Conservation (phyloP, 1,140 invertebrate genomes). For the Liolophura sinensis region DNA sequence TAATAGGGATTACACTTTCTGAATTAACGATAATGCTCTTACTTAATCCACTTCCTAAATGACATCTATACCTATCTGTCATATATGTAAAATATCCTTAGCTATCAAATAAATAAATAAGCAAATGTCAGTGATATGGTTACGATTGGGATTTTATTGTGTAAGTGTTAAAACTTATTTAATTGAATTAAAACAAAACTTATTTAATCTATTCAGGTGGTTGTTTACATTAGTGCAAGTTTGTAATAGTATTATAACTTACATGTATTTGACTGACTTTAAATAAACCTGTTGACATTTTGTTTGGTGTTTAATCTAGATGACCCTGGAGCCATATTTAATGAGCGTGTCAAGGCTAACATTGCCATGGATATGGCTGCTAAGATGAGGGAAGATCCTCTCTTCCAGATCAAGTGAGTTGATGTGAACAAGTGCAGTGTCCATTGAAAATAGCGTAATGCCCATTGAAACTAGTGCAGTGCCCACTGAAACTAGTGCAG, state of each 20-base stretch:
- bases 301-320: conserved; percentile 19
- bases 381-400: conserved; percentile 88
- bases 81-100: too few relatives aligned
- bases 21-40: too few relatives aligned
- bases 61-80: too few relatives aligned
- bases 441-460: not conserved
- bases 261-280: too few relatives aligned
- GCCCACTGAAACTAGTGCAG: not conserved
- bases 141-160: too few relatives aligned
- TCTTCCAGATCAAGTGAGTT: conserved; percentile 72
- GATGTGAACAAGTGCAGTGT: not conserved
- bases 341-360: conserved; percentile 49
- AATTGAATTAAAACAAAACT: too few relatives aligned
- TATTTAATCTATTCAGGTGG: not conserved
- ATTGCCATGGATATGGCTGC: conserved; percentile 52
- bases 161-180: too few relatives aligned
- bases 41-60: too few relatives aligned
- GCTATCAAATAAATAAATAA: too few relatives aligned
- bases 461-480: not conserved
- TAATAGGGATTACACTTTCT: too few relatives aligned
- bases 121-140: too few relatives aligned
- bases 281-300: not conserved
- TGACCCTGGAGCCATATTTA: conserved; percentile 38
- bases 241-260: too few relatives aligned
- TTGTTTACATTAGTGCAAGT: not conserved